A percentile compares a stretch with the other conserved stretches of the same genome.
Evolutionary conservation across 1,140 invertebrate species (phyloP).

Genomic region (Aphaenogaster floridana): DNA sequence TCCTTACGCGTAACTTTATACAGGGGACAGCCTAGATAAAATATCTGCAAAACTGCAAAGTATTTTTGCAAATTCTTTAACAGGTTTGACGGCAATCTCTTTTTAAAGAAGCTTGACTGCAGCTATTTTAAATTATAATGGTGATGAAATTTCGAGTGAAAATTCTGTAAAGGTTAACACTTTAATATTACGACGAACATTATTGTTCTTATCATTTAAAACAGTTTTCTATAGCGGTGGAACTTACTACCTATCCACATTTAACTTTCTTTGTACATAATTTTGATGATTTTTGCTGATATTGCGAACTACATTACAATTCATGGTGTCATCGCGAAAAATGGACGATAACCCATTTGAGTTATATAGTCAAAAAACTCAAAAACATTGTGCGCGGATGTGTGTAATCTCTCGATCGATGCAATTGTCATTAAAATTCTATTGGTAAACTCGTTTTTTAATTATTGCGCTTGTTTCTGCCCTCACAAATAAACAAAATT

Average conservation of each 20-base stretch:
- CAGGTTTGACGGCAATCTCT: background rate
- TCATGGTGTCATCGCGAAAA: background rate
- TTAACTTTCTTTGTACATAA: background rate
- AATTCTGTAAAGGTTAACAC: background rate
- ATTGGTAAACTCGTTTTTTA: background rate
- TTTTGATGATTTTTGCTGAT: constrained; percentile 9
- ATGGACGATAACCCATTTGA: background rate
- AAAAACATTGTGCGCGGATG: background rate
- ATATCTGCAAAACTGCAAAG: background rate
- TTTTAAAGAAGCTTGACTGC: background rate
- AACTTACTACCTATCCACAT: background rate
- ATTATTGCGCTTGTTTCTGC: background rate
- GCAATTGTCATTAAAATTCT: constrained; percentile 14
- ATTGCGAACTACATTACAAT: background rate
- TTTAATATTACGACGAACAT: background rate
- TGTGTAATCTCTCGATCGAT: constrained; percentile 14
- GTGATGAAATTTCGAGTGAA: background rate
- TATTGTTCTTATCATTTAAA: background rate
- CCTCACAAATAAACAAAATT: constrained; percentile 5
- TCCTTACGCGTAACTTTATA: background rate
- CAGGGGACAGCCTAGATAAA: background rate
- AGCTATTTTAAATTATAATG: background rate
- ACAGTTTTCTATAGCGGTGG: background rate
- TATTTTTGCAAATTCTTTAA: constrained; percentile 3
- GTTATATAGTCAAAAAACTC: background rate